Evolutionary conservation across 2,797 vertebrate genomes (phyloP).

Genomic region (Sylvia borin): DNA sequence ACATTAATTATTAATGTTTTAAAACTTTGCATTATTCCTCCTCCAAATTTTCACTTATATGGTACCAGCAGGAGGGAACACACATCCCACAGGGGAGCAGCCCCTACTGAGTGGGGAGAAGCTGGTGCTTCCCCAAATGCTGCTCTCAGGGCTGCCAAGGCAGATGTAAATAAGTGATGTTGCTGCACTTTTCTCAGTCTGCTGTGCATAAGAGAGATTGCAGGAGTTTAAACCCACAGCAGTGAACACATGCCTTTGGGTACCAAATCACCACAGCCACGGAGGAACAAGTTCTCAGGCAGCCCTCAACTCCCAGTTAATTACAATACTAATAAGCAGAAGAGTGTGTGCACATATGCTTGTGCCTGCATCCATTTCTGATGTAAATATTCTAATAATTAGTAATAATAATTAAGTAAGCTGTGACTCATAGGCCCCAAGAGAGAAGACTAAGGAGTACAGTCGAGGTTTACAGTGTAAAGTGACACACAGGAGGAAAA

Average conservation of each 20-base stretch:
- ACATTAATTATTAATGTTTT: neutral
- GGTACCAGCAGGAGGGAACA: neutral
- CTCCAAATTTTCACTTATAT: neutral
- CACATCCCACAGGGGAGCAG: neutral
- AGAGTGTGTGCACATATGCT: neutral
- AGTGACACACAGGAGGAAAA: neutral
- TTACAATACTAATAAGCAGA: neutral
- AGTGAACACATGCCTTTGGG: neutral
- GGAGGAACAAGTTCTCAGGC: neutral
- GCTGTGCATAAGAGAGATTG: neutral
- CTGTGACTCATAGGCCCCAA: neutral
- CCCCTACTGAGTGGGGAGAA: neutral
- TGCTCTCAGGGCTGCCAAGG: constrained; percentile 31
- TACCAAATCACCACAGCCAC: neutral
- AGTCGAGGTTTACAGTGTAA: neutral
- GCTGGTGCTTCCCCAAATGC: neutral
- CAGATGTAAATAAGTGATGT: neutral
- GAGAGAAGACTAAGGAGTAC: neutral
- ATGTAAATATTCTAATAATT: neutral
- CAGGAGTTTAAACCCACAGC: neutral
- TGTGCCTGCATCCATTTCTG: neutral
- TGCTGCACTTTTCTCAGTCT: neutral
- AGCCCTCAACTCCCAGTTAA: neutral
- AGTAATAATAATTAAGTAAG: neutral
- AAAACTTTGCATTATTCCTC: neutral